phyloP scores from a whole-genome alignment of 2,888 invertebrate genomes.

The Hyposoter didymator region DNA sequence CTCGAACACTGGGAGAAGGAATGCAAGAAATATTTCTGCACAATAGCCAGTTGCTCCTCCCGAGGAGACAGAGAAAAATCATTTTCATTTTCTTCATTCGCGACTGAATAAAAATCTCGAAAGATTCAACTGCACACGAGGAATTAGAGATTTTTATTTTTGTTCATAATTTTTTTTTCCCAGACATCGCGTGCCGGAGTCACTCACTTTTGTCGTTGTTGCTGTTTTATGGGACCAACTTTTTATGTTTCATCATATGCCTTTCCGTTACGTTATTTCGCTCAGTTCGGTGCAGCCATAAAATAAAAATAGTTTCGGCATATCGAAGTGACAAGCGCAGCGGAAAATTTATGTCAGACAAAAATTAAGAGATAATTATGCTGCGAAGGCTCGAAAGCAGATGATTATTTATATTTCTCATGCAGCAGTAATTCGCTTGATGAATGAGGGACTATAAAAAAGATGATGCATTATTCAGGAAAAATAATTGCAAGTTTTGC shows the following conservation, averaged over 20 bases:
- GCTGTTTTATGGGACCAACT: neutral
- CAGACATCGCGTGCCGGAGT: neutral
- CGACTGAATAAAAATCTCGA: neutral
- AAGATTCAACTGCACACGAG: neutral
- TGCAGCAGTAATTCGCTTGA: neutral
- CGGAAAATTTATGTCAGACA: neutral
- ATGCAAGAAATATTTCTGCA: neutral
- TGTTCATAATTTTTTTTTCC: neutral
- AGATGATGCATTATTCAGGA: neutral
- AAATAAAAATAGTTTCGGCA: neutral
- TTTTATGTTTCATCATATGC: neutral
- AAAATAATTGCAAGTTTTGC: slow-evolving; percentile 4
- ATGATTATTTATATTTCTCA: slow-evolving; percentile 1
- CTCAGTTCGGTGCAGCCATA: neutral
- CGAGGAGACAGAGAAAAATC: neutral
- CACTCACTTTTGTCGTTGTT: neutral
- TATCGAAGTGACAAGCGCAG: neutral
- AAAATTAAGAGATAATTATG: slow-evolving; percentile 19
- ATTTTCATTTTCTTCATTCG: neutral
- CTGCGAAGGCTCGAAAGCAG: neutral
- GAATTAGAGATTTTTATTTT: neutral
- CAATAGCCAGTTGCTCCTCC: neutral
- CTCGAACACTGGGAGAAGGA: neutral
- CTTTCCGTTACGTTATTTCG: neutral
- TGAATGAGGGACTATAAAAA: slow-evolving; percentile 10